Percentiles rank a stretch among this genome's conserved stretches.
These are phyloP conservation scores for Aphelenchoides besseyi DNA, from an alignment of 1,140 invertebrate species.

Conservation along the genomic window DNA sequence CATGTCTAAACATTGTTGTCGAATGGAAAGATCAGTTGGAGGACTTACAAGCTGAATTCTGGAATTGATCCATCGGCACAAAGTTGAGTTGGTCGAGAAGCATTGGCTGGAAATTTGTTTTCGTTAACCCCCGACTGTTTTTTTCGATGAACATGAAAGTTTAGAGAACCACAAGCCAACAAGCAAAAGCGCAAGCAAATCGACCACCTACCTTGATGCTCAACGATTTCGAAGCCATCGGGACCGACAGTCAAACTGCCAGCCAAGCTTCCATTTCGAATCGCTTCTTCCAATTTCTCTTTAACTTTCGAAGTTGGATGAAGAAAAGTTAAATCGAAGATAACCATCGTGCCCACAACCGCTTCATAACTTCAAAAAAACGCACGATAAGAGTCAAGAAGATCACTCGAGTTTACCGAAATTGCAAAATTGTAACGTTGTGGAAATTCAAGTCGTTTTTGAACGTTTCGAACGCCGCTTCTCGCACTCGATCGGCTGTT, in stretches of 20 bases:
- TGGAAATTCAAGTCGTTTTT: constrained; percentile 7
- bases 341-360: constrained; percentile 42
- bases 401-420: constrained; percentile 11
- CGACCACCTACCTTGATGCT: constrained; percentile 33
- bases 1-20: constrained; percentile 30
- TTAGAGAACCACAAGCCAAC: constrained; percentile 4
- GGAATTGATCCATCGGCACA: constrained; percentile 43
- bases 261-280: constrained; percentile 29
- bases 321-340: constrained; percentile 38
- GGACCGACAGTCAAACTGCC: constrained; percentile 27
- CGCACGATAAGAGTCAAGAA: constrained; percentile 2
- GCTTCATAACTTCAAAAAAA: constrained; percentile 31
- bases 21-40: neutral
- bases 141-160: neutral
- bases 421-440: constrained; percentile 28
- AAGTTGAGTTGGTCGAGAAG: constrained; percentile 29
- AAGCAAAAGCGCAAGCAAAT: constrained; percentile 11
- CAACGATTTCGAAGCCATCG: constrained; percentile 41
- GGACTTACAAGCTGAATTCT: constrained; percentile 42
- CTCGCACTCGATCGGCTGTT: constrained; percentile 2
- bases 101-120: constrained; percentile 23
- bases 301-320: constrained; percentile 24
- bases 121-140: neutral
- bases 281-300: constrained; percentile 25
- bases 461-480: constrained; percentile 19